phyloP scores from a whole-genome alignment of 1,140 invertebrate genomes.

The Ceratina australensis region DNA sequence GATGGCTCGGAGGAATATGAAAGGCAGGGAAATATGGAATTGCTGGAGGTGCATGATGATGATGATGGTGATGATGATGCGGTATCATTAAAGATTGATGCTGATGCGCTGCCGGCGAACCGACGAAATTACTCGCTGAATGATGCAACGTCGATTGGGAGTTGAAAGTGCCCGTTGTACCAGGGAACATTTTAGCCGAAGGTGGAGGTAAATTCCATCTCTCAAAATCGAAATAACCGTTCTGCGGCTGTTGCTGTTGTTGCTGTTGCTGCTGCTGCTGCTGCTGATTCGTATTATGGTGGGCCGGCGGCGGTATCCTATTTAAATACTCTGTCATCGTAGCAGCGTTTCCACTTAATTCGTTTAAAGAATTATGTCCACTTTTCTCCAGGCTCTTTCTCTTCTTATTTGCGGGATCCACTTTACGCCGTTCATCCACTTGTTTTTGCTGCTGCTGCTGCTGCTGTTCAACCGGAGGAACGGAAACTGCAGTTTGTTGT shows the following conservation, averaged over 20 bases:
- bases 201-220: slow-evolving; percentile 85
- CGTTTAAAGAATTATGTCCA: slow-evolving; percentile 77
- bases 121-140: slow-evolving; percentile 79
- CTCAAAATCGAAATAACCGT: slow-evolving; percentile 87
- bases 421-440: slow-evolving; percentile 66
- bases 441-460: slow-evolving; percentile 70
- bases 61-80: too few species aligned
- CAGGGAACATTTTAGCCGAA: slow-evolving; percentile 84
- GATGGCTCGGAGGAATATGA: slow-evolving; percentile 79
- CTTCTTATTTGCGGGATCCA: slow-evolving; percentile 68
- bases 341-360: slow-evolving; percentile 74
- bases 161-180: slow-evolving; percentile 78
- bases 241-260: too few species aligned
- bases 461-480: slow-evolving; percentile 56
- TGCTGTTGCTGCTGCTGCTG: too few species aligned
- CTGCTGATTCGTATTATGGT: slow-evolving; percentile 82
- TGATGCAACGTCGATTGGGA: slow-evolving; percentile 81
- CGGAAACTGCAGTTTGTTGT: slow-evolving; percentile 58
- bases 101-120: slow-evolving; percentile 78
- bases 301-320: slow-evolving; percentile 85
- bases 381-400: slow-evolving; percentile 71
- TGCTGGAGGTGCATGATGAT: slow-evolving; percentile 81
- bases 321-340: slow-evolving; percentile 80
- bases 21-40: slow-evolving; percentile 86
- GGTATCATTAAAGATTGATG: slow-evolving; percentile 83